Evolutionary conservation across 2,113 vertebrate species (phyloP).

Genomic region (Rhombomys opimus): DNA sequence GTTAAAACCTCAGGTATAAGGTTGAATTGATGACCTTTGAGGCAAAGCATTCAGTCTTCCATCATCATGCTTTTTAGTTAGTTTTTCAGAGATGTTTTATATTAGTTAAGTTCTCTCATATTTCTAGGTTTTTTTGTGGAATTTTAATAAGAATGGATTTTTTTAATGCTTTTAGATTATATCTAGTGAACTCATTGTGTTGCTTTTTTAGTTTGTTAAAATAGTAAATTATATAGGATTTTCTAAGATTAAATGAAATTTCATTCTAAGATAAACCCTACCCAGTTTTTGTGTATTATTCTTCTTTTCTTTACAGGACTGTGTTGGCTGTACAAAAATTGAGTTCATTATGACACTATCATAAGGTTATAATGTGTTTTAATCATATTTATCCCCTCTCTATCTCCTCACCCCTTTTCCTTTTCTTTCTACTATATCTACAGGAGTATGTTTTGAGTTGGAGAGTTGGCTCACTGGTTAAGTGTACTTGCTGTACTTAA

Average conservation of each 20-base stretch:
- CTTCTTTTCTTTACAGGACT: neutral
- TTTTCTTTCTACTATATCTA: accelerated
- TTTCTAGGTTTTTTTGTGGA: neutral
- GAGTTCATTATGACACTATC: neutral
- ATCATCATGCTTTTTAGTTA: neutral
- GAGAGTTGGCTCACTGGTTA: neutral
- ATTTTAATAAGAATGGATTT: neutral
- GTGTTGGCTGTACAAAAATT: neutral
- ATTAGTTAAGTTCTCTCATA: neutral
- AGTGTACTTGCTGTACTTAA: neutral
- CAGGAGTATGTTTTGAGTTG: neutral
- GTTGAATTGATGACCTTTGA: neutral
- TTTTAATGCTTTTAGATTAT: neutral
- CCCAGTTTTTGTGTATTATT: neutral
- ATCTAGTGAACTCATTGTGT: neutral
- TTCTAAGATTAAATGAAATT: neutral
- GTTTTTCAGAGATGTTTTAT: neutral
- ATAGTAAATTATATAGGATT: neutral
- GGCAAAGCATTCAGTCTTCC: neutral
- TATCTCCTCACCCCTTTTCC: no score
- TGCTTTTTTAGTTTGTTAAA: neutral
- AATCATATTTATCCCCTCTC: neutral
- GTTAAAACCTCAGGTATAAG: no score
- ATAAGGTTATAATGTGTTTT: neutral
- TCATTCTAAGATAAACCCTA: neutral